These are phyloP conservation scores for Ophiothrix spiculata DNA, from an alignment of 35 echinoderm and acorn worm genomes.

Conservation along the genomic window DNA sequence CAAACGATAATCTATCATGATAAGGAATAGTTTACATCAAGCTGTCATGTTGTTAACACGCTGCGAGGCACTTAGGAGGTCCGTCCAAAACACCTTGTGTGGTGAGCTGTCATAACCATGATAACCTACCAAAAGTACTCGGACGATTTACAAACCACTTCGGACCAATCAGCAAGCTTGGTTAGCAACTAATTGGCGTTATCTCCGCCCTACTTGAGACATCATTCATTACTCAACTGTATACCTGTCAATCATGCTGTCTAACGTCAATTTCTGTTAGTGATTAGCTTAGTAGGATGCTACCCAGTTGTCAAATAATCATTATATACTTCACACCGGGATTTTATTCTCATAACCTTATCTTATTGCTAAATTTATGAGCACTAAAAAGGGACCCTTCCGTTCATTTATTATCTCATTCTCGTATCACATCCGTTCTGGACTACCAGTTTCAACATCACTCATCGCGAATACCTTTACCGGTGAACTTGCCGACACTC, in stretches of 20 bases:
- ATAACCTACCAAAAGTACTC: background rate
- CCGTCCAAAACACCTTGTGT: background rate
- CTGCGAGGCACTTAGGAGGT: background rate
- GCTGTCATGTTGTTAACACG: constrained; percentile 28
- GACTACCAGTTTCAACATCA: background rate
- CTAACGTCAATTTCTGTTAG: no score
- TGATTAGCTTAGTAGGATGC: constrained; percentile 15
- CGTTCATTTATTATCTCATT: background rate
- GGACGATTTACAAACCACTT: background rate
- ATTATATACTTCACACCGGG: constrained; percentile 11
- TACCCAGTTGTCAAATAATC: constrained; percentile 34
- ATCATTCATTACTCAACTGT: constrained; percentile 5
- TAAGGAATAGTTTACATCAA: background rate
- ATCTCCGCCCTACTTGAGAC: background rate
- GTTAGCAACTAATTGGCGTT: constrained; percentile 8
- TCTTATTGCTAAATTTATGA: background rate
- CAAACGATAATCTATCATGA: constrained; percentile 24
- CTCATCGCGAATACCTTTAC: background rate
- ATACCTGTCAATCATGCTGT: background rate
- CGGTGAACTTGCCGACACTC: no score
- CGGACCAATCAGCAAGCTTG: background rate
- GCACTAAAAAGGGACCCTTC: background rate
- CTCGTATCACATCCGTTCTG: background rate
- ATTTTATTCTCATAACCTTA: background rate
- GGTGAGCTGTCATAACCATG: constrained; percentile 11